phyloP scores from a whole-genome alignment of 2,113 vertebrate species.

The Crypturellus undulatus region DNA sequence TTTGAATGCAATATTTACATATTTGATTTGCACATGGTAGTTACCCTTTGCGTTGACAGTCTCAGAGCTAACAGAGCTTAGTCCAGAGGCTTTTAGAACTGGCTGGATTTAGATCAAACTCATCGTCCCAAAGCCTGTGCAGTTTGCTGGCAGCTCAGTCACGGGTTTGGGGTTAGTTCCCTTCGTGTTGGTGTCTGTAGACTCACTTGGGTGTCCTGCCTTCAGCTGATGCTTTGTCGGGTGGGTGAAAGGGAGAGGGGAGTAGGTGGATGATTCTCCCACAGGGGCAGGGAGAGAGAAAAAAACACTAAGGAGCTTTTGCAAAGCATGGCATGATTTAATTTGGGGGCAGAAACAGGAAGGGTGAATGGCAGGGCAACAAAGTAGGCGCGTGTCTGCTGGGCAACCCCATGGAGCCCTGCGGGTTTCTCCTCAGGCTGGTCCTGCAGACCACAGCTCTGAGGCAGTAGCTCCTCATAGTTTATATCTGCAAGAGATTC shows the following conservation, averaged over 20 bases:
- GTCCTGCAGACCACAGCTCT: background rate
- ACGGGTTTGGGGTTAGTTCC: conserved; percentile 51
- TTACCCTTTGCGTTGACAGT: conserved; percentile 58
- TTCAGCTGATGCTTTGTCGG: background rate
- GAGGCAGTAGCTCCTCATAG: background rate
- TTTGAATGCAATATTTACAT: conserved; percentile 72
- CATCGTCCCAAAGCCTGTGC: background rate
- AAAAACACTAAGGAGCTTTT: background rate
- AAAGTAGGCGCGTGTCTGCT: background rate
- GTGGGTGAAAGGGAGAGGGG: conserved; percentile 15
- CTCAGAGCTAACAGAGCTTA: conserved; percentile 14
- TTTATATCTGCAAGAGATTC: background rate
- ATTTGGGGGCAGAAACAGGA: conserved; percentile 14
- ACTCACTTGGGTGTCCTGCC: background rate
- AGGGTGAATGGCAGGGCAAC: background rate
- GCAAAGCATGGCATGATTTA: background rate
- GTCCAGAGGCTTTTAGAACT: conserved; percentile 19
- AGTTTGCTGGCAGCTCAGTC: conserved; percentile 3
- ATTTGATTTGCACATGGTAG: conserved; percentile 63
- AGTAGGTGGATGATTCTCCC: background rate
- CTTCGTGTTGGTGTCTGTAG: conserved; percentile 26
- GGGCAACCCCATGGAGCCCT: background rate
- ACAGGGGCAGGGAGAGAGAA: background rate
- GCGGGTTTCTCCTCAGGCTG: background rate
- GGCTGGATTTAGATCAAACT: background rate